A percentile compares a stretch with the other conserved stretches of the same genome.
Evolutionary conservation across 2,797 vertebrate genomes (phyloP).

Genomic region (Acridotheres tristis): DNA sequence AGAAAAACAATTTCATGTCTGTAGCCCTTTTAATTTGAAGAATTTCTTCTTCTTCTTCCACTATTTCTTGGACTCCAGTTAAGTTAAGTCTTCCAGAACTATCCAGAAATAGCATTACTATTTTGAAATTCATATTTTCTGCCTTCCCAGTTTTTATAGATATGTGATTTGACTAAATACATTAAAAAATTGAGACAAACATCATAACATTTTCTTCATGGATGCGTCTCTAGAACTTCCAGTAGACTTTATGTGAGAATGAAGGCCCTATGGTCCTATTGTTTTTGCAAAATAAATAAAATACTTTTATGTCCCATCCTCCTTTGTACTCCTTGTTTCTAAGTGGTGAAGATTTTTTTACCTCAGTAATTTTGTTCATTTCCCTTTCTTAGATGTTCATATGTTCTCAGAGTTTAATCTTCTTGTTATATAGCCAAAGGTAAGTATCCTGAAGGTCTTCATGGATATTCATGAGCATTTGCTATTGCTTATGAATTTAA

Average conservation of each 20-base stretch:
- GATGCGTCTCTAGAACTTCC: neutral
- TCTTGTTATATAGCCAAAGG: neutral
- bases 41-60: neutral
- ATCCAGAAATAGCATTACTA: neutral
- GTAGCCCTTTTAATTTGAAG: neutral
- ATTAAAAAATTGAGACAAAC: neutral
- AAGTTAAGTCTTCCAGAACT: neutral
- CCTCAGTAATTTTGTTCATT: neutral
- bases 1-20: neutral
- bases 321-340: neutral
- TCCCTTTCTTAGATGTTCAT: neutral
- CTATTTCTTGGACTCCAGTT: neutral
- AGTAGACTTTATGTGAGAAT: neutral
- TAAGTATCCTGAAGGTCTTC: neutral
- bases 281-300: neutral
- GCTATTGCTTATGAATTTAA: neutral
- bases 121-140: neutral
- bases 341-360: neutral
- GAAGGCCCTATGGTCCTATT: neutral
- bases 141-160: neutral
- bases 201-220: neutral
- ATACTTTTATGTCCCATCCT: neutral
- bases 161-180: neutral
- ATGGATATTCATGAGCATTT: neutral
- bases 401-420: neutral